Evolutionary conservation across 2,113 vertebrate genomes (phyloP).

Genomic region (Ornithorhynchus anatinus): DNA sequence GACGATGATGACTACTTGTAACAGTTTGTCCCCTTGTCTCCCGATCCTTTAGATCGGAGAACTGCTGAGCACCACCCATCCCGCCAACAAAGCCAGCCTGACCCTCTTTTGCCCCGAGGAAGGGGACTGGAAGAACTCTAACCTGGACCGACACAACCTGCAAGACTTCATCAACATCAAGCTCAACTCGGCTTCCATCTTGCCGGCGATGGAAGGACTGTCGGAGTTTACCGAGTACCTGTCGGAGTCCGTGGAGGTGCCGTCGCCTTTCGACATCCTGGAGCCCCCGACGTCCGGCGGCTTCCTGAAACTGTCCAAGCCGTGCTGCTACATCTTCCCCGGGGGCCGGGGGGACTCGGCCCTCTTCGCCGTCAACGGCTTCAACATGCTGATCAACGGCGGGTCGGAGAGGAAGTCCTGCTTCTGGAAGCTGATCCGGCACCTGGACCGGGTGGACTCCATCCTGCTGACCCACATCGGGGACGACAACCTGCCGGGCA

Average conservation of each 20-base stretch:
- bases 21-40: too few species aligned
- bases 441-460: constrained; percentile 93
- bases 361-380: constrained; percentile 94
- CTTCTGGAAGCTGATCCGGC: constrained; percentile 96
- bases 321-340: constrained; percentile 97
- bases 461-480: constrained; percentile 94
- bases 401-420: constrained; percentile 94
- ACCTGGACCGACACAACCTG: constrained; percentile 94
- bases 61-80: constrained; percentile 91
- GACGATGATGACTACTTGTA: background rate
- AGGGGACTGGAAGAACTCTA: constrained; percentile 96
- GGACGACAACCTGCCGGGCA: constrained; percentile 92
- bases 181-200: constrained; percentile 87
- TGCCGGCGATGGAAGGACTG: constrained; percentile 96
- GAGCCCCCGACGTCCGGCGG: constrained; percentile 95
- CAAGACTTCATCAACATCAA: constrained; percentile 98
- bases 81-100: constrained; percentile 93
- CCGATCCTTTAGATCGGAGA: constrained; percentile 87
- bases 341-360: constrained; percentile 92
- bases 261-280: constrained; percentile 94
- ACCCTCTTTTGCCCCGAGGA: constrained; percentile 94
- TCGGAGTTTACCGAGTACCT: constrained; percentile 97
- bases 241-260: constrained; percentile 96
- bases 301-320: constrained; percentile 95
- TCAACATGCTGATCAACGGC: constrained; percentile 97